Base-by-base conservation (phyloP, 2,797 vertebrate genomes). In the Coregonus suidteri region DNA sequence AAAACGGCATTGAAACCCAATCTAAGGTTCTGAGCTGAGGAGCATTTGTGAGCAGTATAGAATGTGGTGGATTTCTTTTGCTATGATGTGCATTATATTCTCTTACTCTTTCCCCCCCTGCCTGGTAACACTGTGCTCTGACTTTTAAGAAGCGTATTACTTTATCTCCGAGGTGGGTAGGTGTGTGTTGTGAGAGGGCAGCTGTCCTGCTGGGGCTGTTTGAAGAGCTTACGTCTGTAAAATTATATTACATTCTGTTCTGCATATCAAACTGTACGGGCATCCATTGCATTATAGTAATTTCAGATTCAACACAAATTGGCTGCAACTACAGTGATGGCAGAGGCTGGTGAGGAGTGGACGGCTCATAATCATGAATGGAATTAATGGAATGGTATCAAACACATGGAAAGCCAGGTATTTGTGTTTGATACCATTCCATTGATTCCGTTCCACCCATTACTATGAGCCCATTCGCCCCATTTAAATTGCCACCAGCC, bases 1-100 rank as follows among this genome's bases (percentile, higher is more conserved):
- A 86, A 85, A 86, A 82, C 78, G 79, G 73, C 78, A 87, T 85
- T 89, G 86, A 86, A 91, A 88, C 75, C 72, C 80, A 88, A 91
- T 90, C 77, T 82, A 62, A 73, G 62, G 56, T 85, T 76, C 35
- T 37, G 35, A 37, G 35, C 35, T 47, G 2, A 47, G 41, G 41
- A 47, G 2, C 9, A 47, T 47, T 47, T 47, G 9, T 47, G 41
- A 47, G 2, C 41, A 11, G 41, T 47, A 13, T 67, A 76, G 72
- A 83, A 85, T 72, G 79, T 75, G 83, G 69, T 74, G 79, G 80
- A 80, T 87, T 82, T 85, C 87, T 73, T 75, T 54, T 84, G 54
- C 37, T 47, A 7, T 11, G 9, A 11, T 11, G 9, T 47, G 41
- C 9, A 75, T 78, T 78, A 79, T 75, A 66, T 75, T 78, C 71